Conservation (phyloP, 2,113 vertebrate genomes). For the Motacilla tschutschensis region DNA sequence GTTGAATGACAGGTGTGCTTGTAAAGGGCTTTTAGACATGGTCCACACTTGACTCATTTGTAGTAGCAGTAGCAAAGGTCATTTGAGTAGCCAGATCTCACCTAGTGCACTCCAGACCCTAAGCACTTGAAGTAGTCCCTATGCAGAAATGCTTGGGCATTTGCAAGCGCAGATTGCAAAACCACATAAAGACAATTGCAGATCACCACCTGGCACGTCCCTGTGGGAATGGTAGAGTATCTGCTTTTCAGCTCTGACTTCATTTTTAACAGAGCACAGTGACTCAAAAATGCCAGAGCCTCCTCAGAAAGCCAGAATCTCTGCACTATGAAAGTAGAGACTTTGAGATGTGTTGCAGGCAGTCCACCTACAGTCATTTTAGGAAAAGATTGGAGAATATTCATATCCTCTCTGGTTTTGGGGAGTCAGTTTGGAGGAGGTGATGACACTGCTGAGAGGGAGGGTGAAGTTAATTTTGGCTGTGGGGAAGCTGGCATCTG, state of each 20-base stretch:
- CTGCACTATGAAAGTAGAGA: background rate
- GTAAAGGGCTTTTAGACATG: background rate
- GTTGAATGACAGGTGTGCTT: background rate
- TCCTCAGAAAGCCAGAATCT: slow-evolving; percentile 17
- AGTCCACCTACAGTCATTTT: slow-evolving; percentile 22
- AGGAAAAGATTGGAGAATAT: slow-evolving; percentile 35
- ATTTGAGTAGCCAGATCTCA: background rate
- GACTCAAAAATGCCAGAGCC: slow-evolving; percentile 24
- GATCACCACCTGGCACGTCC: background rate
- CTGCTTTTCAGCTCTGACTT: background rate
- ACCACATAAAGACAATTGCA: background rate
- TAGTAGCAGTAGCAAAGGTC: too few species aligned
- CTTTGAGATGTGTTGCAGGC: slow-evolving; percentile 19
- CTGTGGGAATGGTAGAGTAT: background rate
- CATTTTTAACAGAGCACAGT: background rate
- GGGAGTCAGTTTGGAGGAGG: slow-evolving; percentile 25
- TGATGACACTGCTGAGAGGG: slow-evolving; percentile 12
- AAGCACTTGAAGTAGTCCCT: background rate
- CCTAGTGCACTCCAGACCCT: background rate
- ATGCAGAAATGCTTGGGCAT: background rate
- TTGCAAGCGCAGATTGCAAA: background rate
- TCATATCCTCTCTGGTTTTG: slow-evolving; percentile 1
- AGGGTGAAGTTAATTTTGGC: slow-evolving; percentile 12
- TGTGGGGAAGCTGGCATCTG: background rate
- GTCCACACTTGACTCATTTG: background rate